A percentile compares a stretch with the other conserved stretches of the same genome.
These are phyloP conservation scores for Tenualosa thibaudeaui DNA, from an alignment of 2,797 vertebrate genomes.

Conservation along the genomic window DNA sequence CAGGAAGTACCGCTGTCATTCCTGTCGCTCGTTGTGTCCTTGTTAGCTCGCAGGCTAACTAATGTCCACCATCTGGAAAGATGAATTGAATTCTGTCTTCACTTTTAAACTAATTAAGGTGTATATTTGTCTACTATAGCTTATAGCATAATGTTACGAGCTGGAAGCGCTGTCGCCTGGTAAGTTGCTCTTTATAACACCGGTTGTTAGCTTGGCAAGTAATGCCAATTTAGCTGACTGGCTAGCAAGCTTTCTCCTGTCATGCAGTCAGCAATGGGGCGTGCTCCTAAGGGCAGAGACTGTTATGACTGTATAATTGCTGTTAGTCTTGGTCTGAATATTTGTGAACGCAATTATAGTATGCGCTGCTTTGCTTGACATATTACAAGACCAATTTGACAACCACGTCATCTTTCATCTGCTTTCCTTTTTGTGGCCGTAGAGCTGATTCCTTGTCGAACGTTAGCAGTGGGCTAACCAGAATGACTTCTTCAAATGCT, in stretches of 20 bases:
- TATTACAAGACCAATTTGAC: not conserved
- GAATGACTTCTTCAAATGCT: not conserved
- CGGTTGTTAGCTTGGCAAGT: not conserved
- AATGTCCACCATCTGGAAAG: conserved; percentile 61
- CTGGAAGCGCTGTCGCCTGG: conserved; percentile 71
- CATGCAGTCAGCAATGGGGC: not conserved
- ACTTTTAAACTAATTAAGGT: conserved; percentile 48
- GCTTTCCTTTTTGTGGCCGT: not conserved
- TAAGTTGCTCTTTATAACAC: conserved; percentile 57
- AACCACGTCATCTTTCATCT: not conserved
- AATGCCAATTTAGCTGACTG: not conserved
- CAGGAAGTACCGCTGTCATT: conserved; percentile 70
- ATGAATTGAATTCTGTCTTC: conserved; percentile 63
- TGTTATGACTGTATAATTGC: not conserved
- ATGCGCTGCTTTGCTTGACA: not conserved
- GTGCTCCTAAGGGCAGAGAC: conserved; percentile 8
- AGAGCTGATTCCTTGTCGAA: not conserved
- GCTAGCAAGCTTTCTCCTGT: conserved; percentile 6
- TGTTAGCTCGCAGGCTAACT: conserved; percentile 65
- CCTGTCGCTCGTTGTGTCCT: conserved; percentile 68
- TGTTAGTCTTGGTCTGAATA: not conserved
- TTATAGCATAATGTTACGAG: conserved; percentile 71
- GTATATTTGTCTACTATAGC: conserved; percentile 43
- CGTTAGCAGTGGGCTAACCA: not conserved
- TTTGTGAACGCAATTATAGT: not conserved